phyloP scores from a whole-genome alignment of 2,888 invertebrate species.

The Bruchidius siliquastri region DNA sequence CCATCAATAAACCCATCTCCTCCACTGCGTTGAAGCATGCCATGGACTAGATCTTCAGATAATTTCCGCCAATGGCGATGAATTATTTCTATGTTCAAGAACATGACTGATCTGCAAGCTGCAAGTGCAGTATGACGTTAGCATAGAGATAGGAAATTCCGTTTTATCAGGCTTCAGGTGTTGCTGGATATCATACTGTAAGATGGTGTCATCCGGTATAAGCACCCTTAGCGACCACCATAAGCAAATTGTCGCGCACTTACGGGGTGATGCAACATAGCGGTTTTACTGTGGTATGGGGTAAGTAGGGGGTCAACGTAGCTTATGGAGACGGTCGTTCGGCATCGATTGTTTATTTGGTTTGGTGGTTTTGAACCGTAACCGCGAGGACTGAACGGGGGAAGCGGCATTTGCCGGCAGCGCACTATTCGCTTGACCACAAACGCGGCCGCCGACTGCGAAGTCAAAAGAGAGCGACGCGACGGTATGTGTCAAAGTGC shows the following conservation, averaged over 20 bases:
- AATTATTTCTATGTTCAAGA: too few relatives aligned
- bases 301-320: slow-evolving; percentile 23
- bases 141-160: too few relatives aligned
- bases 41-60: too few relatives aligned
- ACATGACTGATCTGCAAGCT: too few relatives aligned
- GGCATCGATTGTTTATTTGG: slow-evolving; percentile 25
- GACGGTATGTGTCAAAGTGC: background rate
- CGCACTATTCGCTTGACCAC: background rate
- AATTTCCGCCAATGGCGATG: too few relatives aligned
- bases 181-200: too few relatives aligned
- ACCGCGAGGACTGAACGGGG: background rate
- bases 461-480: background rate
- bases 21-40: too few relatives aligned
- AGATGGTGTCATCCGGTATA: background rate
- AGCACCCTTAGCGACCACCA: background rate
- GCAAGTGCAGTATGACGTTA: too few relatives aligned
- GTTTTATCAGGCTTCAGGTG: too few relatives aligned
- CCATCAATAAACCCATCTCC: too few relatives aligned
- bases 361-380: background rate
- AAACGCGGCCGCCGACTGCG: background rate
- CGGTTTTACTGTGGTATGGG: background rate
- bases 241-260: background rate
- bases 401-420: background rate
- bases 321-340: slow-evolving; percentile 18
- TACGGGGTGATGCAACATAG: background rate